Conservation (phyloP, 1,140 invertebrate species). For the Drosophila punjabiensis region DNA sequence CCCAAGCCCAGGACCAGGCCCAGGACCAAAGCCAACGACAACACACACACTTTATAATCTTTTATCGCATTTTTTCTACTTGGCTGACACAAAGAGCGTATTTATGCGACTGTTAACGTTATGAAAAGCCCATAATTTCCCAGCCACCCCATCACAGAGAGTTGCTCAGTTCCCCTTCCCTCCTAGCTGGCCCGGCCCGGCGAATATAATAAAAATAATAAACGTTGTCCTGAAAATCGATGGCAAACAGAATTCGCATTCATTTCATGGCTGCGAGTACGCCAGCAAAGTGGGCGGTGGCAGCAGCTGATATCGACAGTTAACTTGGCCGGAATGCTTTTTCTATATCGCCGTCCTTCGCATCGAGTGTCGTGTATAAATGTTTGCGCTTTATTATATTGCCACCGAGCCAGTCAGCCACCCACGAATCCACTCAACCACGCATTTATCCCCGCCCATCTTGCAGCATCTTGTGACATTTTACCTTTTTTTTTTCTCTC, state of each 20-base stretch:
- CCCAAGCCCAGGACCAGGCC: background rate
- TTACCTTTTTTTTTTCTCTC: conserved; percentile 68
- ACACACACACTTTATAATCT: conserved; percentile 85
- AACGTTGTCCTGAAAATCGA: conserved; percentile 84
- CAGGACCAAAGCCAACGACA: conserved; percentile 30
- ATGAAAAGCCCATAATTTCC: conserved; percentile 85
- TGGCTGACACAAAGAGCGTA: conserved; percentile 84
- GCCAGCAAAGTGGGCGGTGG: conserved; percentile 18
- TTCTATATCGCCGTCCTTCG: conserved; percentile 55
- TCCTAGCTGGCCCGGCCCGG: conserved; percentile 35
- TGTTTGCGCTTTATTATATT: conserved; percentile 84
- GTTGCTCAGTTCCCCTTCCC: background rate
- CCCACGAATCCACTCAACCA: conserved; percentile 30
- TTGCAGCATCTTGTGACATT: conserved; percentile 79
- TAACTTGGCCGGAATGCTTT: conserved; percentile 75
- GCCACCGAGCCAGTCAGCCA: conserved; percentile 24
- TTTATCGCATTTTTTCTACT: conserved; percentile 85
- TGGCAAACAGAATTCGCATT: conserved; percentile 84
- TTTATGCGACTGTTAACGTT: conserved; percentile 85
- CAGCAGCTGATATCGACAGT: conserved; percentile 83
- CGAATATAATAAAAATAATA: conserved; percentile 82
- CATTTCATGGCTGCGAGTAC: conserved; percentile 44
- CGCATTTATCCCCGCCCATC: conserved; percentile 28
- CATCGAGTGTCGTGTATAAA: conserved; percentile 81
- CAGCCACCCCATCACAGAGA: conserved; percentile 57